Evolutionary conservation across 2,797 vertebrate genomes (phyloP).

Genomic region (Antrozous pallidus): DNA sequence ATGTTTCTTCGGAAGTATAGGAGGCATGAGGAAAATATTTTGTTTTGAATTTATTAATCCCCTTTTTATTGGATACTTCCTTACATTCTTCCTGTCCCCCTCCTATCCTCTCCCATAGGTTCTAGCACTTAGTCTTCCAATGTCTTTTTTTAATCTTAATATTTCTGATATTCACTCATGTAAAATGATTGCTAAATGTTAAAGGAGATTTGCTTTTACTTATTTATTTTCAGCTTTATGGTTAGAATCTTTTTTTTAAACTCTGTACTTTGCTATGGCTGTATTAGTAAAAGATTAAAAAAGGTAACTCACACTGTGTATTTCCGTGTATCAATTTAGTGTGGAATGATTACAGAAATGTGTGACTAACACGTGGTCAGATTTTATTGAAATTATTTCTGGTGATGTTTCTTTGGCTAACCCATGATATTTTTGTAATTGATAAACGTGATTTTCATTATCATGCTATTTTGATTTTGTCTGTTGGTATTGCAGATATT

Average conservation of each 20-base stretch:
- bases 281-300: neutral
- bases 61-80: neutral
- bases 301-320: neutral
- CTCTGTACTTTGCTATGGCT: neutral
- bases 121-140: neutral
- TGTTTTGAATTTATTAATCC: neutral
- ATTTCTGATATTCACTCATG: neutral
- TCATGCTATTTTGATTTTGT: conserved; percentile 1
- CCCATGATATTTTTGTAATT: conserved; percentile 22
- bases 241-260: neutral
- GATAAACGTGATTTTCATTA: conserved; percentile 18
- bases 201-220: conserved; percentile 13
- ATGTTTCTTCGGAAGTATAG: conserved; percentile 16
- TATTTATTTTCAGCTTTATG: conserved; percentile 21
- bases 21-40: neutral
- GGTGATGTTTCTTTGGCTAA: conserved; percentile 16
- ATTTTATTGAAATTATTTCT: conserved; percentile 44
- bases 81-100: neutral
- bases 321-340: conserved; percentile 24
- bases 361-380: neutral
- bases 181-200: conserved; percentile 22
- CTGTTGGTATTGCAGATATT: neutral
- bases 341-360: conserved; percentile 17
- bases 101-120: neutral
- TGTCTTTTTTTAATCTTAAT: conserved; percentile 5